Evolutionary conservation across 2,888 invertebrate genomes (phyloP).

Genomic region (Nomada goodeniana): DNA sequence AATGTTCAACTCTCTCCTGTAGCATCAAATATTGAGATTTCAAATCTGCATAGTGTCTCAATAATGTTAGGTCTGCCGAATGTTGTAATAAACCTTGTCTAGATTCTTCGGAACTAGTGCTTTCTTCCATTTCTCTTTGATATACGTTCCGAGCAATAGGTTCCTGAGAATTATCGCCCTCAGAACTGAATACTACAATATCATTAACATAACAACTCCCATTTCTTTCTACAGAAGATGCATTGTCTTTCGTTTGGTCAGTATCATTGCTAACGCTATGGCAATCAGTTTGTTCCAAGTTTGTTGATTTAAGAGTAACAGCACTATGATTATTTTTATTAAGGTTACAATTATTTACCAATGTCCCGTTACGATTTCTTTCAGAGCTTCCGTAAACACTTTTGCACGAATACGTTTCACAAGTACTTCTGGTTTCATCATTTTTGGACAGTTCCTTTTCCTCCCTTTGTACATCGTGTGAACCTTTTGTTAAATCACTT

Average conservation of each 20-base stretch:
- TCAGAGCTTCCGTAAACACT: not conserved
- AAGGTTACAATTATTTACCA: not conserved
- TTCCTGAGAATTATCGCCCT: slow-evolving; percentile 4
- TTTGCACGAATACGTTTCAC: slow-evolving; percentile 6
- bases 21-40: slow-evolving; percentile 74
- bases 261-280: not conserved
- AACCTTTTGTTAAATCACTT: not conserved
- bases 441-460: slow-evolving; percentile 7
- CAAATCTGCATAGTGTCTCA: slow-evolving; percentile 75
- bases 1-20: slow-evolving; percentile 68
- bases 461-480: not conserved
- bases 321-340: not conserved
- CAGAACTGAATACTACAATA: not conserved
- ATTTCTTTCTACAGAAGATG: not conserved
- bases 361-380: not conserved
- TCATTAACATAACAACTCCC: not conserved
- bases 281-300: slow-evolving; percentile 11
- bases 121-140: slow-evolving; percentile 13
- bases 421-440: not conserved
- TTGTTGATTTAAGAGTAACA: not conserved
- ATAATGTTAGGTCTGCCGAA: slow-evolving; percentile 76
- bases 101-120: not conserved
- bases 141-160: not conserved
- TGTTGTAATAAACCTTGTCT: slow-evolving; percentile 65
- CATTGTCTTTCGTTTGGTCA: not conserved